These are phyloP conservation scores for Galerucella nymphaeae DNA, from an alignment of 2,888 invertebrate genomes.

Conservation along the genomic window DNA sequence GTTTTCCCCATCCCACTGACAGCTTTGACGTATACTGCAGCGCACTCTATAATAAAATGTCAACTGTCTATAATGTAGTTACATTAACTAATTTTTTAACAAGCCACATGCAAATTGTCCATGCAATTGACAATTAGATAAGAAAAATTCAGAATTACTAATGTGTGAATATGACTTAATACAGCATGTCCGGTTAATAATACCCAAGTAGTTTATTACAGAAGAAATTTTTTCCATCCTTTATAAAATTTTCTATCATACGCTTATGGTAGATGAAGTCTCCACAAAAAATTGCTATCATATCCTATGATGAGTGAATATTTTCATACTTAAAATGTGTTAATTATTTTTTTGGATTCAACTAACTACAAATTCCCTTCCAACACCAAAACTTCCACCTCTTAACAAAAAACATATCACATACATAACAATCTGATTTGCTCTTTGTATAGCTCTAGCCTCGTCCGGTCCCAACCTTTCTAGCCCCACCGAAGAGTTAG, in stretches of 20 bases:
- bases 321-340: background rate
- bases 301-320: no score
- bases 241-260: no score
- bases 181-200: background rate
- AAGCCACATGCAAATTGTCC: background rate
- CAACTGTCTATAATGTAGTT: background rate
- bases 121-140: background rate
- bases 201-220: background rate
- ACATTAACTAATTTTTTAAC: no score
- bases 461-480: slow-evolving; percentile 77
- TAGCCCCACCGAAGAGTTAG: slow-evolving; percentile 66
- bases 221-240: no score
- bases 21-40: no score
- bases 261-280: no score
- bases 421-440: slow-evolving; percentile 90
- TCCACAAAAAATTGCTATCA: no score
- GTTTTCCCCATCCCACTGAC: no score
- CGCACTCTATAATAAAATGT: background rate
- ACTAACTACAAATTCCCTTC: slow-evolving; percentile 18
- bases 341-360: background rate
- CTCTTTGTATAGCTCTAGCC: slow-evolving; percentile 85
- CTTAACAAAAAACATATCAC: slow-evolving; percentile 59
- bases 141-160: background rate
- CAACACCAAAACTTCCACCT: slow-evolving; percentile 21
- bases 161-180: background rate